A percentile compares a stretch with the other conserved stretches of the same genome.
phyloP scores from a whole-genome alignment of 2,113 vertebrate species.

The Syrrhaptes paradoxus region DNA sequence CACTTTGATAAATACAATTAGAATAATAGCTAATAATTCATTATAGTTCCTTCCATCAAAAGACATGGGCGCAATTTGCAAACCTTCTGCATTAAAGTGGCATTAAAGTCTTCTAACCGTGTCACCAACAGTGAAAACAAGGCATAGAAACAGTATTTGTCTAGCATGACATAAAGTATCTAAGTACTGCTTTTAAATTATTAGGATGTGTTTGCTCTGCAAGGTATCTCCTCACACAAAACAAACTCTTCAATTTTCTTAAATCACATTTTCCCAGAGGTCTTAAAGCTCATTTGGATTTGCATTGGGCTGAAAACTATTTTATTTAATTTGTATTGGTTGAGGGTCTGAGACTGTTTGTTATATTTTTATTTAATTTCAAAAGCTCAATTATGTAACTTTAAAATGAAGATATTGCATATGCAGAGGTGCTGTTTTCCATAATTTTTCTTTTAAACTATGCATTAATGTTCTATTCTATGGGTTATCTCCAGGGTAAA shows the following conservation, averaged over 20 bases:
- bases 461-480: constrained; percentile 53
- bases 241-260: background rate
- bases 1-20: background rate
- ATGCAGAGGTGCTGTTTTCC: constrained; percentile 56
- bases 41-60: background rate
- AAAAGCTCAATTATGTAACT: constrained; percentile 58
- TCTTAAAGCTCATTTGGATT: background rate
- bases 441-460: constrained; percentile 41
- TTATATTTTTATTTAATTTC: constrained; percentile 35
- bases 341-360: constrained; percentile 4
- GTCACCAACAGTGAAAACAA: background rate
- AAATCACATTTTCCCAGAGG: background rate
- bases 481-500: constrained; percentile 62
- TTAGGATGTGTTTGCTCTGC: background rate
- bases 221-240: background rate
- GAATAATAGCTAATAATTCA: background rate
- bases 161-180: background rate
- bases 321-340: background rate
- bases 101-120: background rate
- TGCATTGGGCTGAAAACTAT: background rate
- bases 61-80: background rate
- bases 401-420: constrained; percentile 51
- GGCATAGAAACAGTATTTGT: background rate
- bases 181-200: background rate
- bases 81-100: background rate